Base-by-base conservation (phyloP, 2,113 vertebrate species). In the Gallinago jamesoni region DNA sequence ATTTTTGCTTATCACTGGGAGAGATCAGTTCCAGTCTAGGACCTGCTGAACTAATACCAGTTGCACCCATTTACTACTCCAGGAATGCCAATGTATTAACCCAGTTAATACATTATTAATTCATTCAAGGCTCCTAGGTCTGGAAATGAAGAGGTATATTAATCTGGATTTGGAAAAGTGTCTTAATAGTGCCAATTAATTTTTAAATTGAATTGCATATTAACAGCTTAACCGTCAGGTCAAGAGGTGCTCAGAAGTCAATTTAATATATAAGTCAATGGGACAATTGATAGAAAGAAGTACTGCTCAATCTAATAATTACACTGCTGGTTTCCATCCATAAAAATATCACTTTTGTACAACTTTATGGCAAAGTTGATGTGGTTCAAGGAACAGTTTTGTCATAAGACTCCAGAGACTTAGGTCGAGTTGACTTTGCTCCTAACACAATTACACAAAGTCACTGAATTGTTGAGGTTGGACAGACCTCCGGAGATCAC, bases 161-260 rank as follows among this genome's bases (percentile, higher is more conserved):
- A 96, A 94, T 93, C 48, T 77, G 21, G 27, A 5, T 87, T 95
- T 91, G 37, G 48, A 92, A 84, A 90, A 92, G 60, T 90, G 60
- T 87, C 80, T 91, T 96, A 94, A 93, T 68, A 75, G 43, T 84
- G 57, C 27, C 64, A 91, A 93, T 97, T 93, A 96, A 93, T 79
- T 97, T 94, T 93, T 87, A 89, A 92, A 93, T 69, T 69, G 73
- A 87, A 96, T 66, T 90, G 69, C 73, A 35, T 35, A 91, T 83
- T 78, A 84, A 75, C 48, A 86, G 20, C 56, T 89, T 77, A 93
- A 93, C 93, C 70, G 69, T 87, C 73, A 92, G 76, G 92, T 95
- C 94, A 96, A 90, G 84, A 94, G 84, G 80, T 87, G 57, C 84
- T 93, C 73, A 92, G 67, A 87, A 85, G 73, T 79, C 94, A 94